Evolutionary conservation across 2,888 invertebrate genomes (phyloP).

Genomic region (Caenorhabditis angaria): DNA sequence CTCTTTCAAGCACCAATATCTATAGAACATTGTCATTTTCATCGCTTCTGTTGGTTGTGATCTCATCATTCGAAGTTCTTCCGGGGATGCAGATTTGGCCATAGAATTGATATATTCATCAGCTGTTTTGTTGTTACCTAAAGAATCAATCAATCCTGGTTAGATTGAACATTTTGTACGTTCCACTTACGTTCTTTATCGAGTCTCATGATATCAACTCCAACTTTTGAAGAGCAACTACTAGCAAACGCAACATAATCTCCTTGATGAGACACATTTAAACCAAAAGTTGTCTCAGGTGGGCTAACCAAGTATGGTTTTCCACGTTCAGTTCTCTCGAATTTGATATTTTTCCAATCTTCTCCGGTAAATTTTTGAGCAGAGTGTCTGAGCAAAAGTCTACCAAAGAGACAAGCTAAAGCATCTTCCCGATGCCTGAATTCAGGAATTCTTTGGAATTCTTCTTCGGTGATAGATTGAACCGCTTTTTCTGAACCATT

Average conservation of each 20-base stretch:
- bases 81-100: constrained; percentile 66
- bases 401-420: constrained; percentile 65
- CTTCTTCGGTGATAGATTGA: constrained; percentile 69
- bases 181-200: constrained; percentile 63
- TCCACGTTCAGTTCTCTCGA: constrained; percentile 69
- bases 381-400: constrained; percentile 66
- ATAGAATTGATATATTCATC: constrained; percentile 72
- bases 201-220: constrained; percentile 71
- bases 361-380: constrained; percentile 63
- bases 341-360: constrained; percentile 63
- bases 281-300: constrained; percentile 57
- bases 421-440: constrained; percentile 69
- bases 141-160: constrained; percentile 16
- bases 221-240: constrained; percentile 66
- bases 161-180: not conserved
- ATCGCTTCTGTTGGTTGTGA: constrained; percentile 68
- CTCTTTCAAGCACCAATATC: constrained; percentile 72
- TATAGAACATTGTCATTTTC: constrained; percentile 71
- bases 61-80: constrained; percentile 68
- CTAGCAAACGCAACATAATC: constrained; percentile 71
- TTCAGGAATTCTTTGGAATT: constrained; percentile 61
- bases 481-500: constrained; percentile 64
- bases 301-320: constrained; percentile 68
- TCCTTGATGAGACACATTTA: constrained; percentile 72
- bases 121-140: constrained; percentile 69